Base-by-base conservation (phyloP, 2,888 invertebrate species). In the Arge pagana region DNA sequence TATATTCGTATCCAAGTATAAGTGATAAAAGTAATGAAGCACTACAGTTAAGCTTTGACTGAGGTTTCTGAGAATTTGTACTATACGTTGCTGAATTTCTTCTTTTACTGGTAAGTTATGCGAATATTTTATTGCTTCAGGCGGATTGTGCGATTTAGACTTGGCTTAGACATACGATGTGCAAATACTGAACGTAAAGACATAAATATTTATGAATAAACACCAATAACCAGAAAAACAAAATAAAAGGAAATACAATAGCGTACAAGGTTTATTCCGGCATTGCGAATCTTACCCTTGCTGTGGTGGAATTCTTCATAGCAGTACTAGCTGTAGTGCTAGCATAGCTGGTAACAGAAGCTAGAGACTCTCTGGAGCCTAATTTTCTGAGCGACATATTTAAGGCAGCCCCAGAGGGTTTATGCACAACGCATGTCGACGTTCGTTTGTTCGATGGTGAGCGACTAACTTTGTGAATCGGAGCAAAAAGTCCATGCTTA, bases 401-500 rank as follows among this genome's bases (percentile, higher is more conserved):
- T 65, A 83, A 84, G 60, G 82, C 82, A 43, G 85, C 84, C 3
- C 82, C 83, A 74, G 82, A 80, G 8, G 74, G 72, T 71, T 78
- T 83, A 74, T 85, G 88, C 57, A 84, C 81, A 55, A 82, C 81
- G 76, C 85, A 86, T 59, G 81, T 79, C 63, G 82, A 82, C 37
- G 83, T 84, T 68, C 83, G 83, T 64, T 85, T 80, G 75, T 83
- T 88, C 45, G 89, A 87, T 23, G 93, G 93, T 36, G 93, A 91
- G 57, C 88, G 85, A 64, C 89, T 87, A 58, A 97, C 92, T 81
- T 97, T 97, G 68, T 89, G 85, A 52, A 90, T 81, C 2, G 96
- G 96, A 18, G 96, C 94, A 79, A 98, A 98, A 55, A 98, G 82
- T 2, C 98, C 98, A 78, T 89, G 91, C 71, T 90, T 88, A 30